phyloP scores from a whole-genome alignment of 2,888 invertebrate species.

The Temnothorax rugatulus region DNA sequence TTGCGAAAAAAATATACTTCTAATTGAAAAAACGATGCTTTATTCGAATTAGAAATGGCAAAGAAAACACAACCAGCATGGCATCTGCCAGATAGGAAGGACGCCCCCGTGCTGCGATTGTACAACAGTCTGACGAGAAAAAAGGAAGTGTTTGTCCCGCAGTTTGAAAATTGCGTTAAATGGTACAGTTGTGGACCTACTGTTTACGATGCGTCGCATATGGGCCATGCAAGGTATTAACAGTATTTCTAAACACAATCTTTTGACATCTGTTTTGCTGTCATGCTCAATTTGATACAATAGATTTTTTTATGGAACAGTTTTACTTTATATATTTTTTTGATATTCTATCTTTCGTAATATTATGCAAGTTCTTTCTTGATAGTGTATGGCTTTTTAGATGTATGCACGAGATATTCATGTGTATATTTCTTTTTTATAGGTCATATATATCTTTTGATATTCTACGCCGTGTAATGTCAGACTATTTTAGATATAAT shows the following conservation, averaged over 20 bases:
- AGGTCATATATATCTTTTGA: slow-evolving; percentile 99
- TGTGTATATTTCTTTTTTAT: slow-evolving; percentile 76
- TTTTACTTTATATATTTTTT: slow-evolving; percentile 6
- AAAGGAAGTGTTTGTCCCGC: slow-evolving; percentile 95
- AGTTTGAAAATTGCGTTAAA: slow-evolving; percentile 93
- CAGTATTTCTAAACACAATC: neutral
- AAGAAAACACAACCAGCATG: slow-evolving; percentile 92
- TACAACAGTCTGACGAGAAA: slow-evolving; percentile 96
- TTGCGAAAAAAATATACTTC: neutral
- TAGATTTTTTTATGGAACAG: neutral
- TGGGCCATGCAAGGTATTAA: slow-evolving; percentile 98
- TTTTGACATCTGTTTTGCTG: neutral
- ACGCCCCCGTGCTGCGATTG: slow-evolving; percentile 89
- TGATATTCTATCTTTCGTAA: neutral
- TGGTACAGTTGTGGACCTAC: slow-evolving; percentile 99
- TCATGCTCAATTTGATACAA: neutral
- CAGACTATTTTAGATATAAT: slow-evolving; percentile 97
- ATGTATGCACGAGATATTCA: neutral
- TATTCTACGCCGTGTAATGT: slow-evolving; percentile 95
- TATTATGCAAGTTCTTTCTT: neutral
- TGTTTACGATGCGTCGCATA: slow-evolving; percentile 99
- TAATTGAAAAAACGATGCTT: neutral
- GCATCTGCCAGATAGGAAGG: slow-evolving; percentile 88
- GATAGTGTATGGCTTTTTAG: neutral
- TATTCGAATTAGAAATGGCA: slow-evolving; percentile 85